Evolutionary conservation across 1,140 invertebrate species (phyloP), one percentile per base, ranked within the genome.

Genomic region (Orussus abietinus): DNA sequence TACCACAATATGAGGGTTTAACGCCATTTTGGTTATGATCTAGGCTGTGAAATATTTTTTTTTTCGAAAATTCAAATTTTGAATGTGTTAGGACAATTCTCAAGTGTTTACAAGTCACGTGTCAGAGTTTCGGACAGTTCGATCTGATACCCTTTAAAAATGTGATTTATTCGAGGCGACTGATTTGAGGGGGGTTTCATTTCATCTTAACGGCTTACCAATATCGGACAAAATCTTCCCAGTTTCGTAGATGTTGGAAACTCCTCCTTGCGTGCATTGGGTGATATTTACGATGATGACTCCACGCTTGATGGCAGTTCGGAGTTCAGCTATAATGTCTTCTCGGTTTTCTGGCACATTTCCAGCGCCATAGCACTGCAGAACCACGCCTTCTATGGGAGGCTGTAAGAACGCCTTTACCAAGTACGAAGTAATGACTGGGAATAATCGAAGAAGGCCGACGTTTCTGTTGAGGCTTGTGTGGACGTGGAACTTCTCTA

Each of bases 251-350:
- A 82, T 74, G 7, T 78, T 71, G 1, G 77, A 75, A 7, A 96
- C 92, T 11, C 80, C 65, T 51, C 92, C 87, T 40, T 81, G 82
- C 1, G 74, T 66, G 57, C 96, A 98, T 63, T 98, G 94, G 0
- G 92, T 94, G 26, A 89, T 90, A 66, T 97, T 98, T 1, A 98
- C 79, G 21, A 98, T 84, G 7, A 99, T 82, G 0, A 96, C 80
- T 1, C 92, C 94, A 17, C 87, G 74, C 14, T 82, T 69, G 1
- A 82, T 75, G 1, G 95, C 94, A 1, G 76, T 72, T 22, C 78
- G 69, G 1, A 98, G 67, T 47, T 85, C 86, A 0, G 80, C 71
- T 1, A 96, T 65, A 1, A 99, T 72, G 52, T 96, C 93, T n/a
- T 74, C 68, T 10, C 90, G 76, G 57, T 90, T 87, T 0, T 80